Base-by-base conservation (phyloP, 2,888 invertebrate species). In the Asteroscopus sphinx region DNA sequence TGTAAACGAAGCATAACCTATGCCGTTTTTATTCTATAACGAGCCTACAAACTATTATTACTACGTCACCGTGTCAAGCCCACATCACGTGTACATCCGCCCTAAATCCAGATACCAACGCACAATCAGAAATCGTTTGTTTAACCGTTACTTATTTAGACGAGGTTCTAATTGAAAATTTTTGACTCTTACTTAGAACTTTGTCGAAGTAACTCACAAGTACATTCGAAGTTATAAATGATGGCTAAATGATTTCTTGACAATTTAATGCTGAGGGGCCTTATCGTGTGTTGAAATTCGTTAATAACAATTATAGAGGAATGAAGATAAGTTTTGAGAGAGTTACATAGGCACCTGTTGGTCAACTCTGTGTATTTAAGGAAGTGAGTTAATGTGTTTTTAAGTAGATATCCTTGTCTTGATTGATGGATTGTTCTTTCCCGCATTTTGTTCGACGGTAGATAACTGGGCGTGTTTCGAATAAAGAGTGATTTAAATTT, bases 11-110 rank as follows among this genome's bases (percentile, higher is more conserved):
- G 83, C 93, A 87, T 89, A 91, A 88, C 91, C 88, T 87, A 87
- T 83, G 81, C 83, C 83, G 84, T 89, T 92, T 91, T 91, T 89
- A 90, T 90, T 87, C 86, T 86, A 88, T 91, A 92, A 93, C 91
- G 88, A 92, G 89, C 82, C 82, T 79, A 81, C 82, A 82, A 85
- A 87, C 92, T 91, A 88, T 93, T 89, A 93, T 93, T 93, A 93
- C 83, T 77, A 85, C 92, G 90, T 94, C 92, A 91, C 86, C 79
- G 68, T 88, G 92, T 92, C 93, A 92, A 82, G 85, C 92, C 91
- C 85, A 88, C 88, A 90, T 93, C 92, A 93, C 82, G 76, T 83
- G 80, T 71, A 89, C 91, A 92, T 93, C 92, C 93, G 92, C 91
- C 90, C 89, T 83, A 83, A 82, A 88, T 86, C 81, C 86, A 81